phyloP scores from a whole-genome alignment of 2,113 vertebrate genomes.

The Hassar affinis region DNA sequence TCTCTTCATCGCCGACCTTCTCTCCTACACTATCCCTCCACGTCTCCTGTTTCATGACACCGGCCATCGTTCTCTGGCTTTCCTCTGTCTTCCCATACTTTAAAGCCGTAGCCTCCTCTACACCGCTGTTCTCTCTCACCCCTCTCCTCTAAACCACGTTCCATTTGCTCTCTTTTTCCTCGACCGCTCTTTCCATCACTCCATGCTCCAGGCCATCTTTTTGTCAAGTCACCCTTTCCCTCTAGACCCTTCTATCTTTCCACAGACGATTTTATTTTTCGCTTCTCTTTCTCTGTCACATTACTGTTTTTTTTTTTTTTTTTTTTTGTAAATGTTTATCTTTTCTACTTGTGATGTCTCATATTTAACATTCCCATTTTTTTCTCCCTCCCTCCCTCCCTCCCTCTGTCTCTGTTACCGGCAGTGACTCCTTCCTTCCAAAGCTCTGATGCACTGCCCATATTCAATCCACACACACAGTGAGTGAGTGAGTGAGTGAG shows the following conservation, averaged over 20 bases:
- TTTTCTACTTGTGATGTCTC: slow-evolving; percentile 18
- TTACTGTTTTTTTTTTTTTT: no score
- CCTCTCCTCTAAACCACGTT: no score
- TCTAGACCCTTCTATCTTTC: background rate
- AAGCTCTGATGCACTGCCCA: slow-evolving; percentile 42
- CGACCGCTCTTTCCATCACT: slow-evolving; percentile 36
- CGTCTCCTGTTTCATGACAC: background rate
- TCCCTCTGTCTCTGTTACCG: slow-evolving; percentile 7
- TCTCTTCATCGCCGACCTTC: slow-evolving; percentile 31
- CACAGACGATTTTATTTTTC: background rate
- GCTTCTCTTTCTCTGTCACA: background rate
- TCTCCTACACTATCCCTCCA: background rate
- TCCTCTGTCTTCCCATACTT: no score
- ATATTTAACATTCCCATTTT: slow-evolving; percentile 22
- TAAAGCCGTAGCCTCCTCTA: no score
- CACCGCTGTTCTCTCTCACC: background rate
- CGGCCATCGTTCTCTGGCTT: background rate
- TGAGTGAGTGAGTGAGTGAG: no score
- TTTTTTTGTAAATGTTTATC: slow-evolving; percentile 16
- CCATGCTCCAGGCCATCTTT: background rate
- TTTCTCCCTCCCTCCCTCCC: slow-evolving; percentile 22
- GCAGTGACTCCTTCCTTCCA: slow-evolving; percentile 41
- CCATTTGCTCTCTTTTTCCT: background rate
- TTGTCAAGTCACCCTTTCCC: background rate
- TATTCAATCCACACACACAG: slow-evolving; percentile 40